These are phyloP conservation scores for Etheostoma perlongum DNA, from an alignment of 2,797 vertebrate genomes.

Conservation along the genomic window DNA sequence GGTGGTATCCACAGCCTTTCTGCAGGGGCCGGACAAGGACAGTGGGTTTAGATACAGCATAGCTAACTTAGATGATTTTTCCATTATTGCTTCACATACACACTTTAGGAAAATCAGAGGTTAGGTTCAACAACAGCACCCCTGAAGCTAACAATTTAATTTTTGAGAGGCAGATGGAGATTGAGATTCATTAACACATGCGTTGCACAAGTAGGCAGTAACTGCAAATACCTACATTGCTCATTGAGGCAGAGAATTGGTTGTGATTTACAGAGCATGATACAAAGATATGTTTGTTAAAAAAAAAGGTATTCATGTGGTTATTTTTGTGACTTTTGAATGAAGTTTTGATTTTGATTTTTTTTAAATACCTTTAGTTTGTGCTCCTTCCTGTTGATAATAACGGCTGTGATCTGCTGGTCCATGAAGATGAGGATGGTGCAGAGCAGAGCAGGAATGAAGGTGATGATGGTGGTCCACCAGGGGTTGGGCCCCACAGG, in stretches of 20 bases:
- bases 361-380: slow-evolving; percentile 92
- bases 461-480: slow-evolving; percentile 94
- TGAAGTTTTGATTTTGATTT: too few relatives aligned
- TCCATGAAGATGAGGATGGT: slow-evolving; percentile 99
- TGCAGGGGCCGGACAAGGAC: slow-evolving; percentile 68
- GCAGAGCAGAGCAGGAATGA: slow-evolving; percentile 95
- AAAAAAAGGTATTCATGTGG: not conserved
- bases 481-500: slow-evolving; percentile 97
- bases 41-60: not conserved
- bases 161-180: not conserved
- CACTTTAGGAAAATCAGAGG: not conserved
- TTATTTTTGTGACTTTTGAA: not conserved
- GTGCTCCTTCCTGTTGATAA: slow-evolving; percentile 99
- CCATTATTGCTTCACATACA: not conserved
- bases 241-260: not conserved
- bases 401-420: slow-evolving; percentile 99
- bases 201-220: too few relatives aligned
- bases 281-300: not conserved
- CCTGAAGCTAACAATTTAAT: not conserved
- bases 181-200: not conserved
- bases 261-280: not conserved
- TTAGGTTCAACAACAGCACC: not conserved
- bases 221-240: not conserved
- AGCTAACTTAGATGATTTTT: too few relatives aligned
- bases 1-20: slow-evolving; percentile 99